phyloP scores from a whole-genome alignment of 2,113 vertebrate genomes.

The Polyodon spathula region DNA sequence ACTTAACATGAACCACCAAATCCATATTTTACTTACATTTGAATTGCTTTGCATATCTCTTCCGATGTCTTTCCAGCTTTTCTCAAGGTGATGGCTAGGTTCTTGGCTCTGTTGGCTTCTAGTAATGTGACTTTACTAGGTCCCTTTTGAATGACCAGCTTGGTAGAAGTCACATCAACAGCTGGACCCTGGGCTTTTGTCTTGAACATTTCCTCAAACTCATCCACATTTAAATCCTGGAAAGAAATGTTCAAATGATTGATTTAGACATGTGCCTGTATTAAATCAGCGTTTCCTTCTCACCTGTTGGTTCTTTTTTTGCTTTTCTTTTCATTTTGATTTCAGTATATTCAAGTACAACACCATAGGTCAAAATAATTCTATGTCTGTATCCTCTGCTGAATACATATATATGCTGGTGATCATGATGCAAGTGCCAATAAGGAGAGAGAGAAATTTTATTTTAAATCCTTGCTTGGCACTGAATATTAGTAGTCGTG shows the following conservation, averaged over 20 bases:
- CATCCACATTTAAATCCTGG: slow-evolving; percentile 90
- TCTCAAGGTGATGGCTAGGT: slow-evolving; percentile 89
- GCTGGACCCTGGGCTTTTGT: slow-evolving; percentile 96
- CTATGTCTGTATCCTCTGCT: too few species aligned
- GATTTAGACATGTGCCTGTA: background rate
- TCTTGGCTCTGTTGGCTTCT: slow-evolving; percentile 91
- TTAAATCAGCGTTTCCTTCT: background rate
- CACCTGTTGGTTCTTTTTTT: too few species aligned
- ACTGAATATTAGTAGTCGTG: too few species aligned
- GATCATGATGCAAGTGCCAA: too few species aligned
- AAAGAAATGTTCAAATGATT: background rate
- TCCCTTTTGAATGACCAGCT: slow-evolving; percentile 81
- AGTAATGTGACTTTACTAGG: slow-evolving; percentile 85
- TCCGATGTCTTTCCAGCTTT: slow-evolving; percentile 89
- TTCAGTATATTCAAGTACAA: too few species aligned
- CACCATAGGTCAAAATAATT: too few species aligned
- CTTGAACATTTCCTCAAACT: slow-evolving; percentile 96
- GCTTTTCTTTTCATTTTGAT: too few species aligned
- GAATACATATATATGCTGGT: too few species aligned
- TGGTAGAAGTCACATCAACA: slow-evolving; percentile 76
- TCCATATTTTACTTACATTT: slow-evolving; percentile 87
- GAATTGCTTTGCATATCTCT: slow-evolving; percentile 89
- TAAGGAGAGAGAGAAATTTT: too few species aligned
- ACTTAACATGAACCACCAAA: too few species aligned
- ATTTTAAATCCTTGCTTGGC: too few species aligned